Evolutionary conservation across 2,797 vertebrate species (phyloP), one percentile per base, ranked within the genome.

Genomic region (Syngnathus acus): DNA sequence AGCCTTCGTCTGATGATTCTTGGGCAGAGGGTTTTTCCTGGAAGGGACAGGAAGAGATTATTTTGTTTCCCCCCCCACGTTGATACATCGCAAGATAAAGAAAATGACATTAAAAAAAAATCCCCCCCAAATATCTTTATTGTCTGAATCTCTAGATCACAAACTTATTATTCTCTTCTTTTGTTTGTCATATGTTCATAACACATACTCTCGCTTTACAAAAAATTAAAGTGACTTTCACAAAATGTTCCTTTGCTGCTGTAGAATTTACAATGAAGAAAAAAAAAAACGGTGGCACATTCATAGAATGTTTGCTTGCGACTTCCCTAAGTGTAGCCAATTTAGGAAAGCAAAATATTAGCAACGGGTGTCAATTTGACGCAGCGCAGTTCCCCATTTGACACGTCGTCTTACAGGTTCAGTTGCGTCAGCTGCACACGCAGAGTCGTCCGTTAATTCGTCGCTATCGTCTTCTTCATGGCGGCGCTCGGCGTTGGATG

Each of bases 1-100:
- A 39, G 38, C 21, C 13, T 1, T 69, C 72, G 0, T 74, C 75
- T 0, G 43, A 79, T 3, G 75, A 76, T 13, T 58, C 32, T 32
- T 32, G 57, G 0, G 5, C 38, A 13, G 65, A 69, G 7, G 10
- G 5, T 47, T 38, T 62, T 65, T 69, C 65, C 83, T 84, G 63
- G 16, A 67, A 19, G 63, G 16, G 66, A 21, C n/a, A 55, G 26
- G 2, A 26, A 1, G 23, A 32, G 11, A 16, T 45, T 10, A 14
- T 45, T 48, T 47, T 47, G 45, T 17, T 6, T 4, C 32, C 32
- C 32, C 32, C 32, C 4, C 32, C 32, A 32, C 32, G 32, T 32
- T 32, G 32, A 4, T 32, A 5, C 32, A 32, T 32, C 32, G 32
- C 4, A 32, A 32, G 32, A 4, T 32, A 32, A 32, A 32, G 32